Conservation (phyloP, 2,888 invertebrate species). For the Drosophila flavopinicola region DNA sequence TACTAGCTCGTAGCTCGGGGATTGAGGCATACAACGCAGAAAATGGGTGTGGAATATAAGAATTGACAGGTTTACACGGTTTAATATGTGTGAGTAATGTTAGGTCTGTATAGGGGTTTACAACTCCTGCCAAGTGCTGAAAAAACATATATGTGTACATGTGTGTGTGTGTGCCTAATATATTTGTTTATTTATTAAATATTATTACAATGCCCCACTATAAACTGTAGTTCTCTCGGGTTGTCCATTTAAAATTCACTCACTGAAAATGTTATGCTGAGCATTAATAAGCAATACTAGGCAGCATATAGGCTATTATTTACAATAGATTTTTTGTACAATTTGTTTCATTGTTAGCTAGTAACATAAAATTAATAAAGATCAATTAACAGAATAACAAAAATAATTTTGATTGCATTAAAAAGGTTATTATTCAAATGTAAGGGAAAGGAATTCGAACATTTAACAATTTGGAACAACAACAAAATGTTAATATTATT, state of each 20-base stretch:
- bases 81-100: slow-evolving; percentile 61
- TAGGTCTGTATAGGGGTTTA: slow-evolving; percentile 33
- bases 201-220: neutral
- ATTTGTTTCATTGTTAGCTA: slow-evolving; percentile 15
- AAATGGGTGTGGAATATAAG: slow-evolving; percentile 77
- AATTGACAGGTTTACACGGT: slow-evolving; percentile 47
- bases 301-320: slow-evolving; percentile 51
- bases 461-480: slow-evolving; percentile 54
- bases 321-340: slow-evolving; percentile 46
- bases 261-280: slow-evolving; percentile 42
- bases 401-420: slow-evolving; percentile 7
- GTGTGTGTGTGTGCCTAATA: neutral
- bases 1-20: slow-evolving; percentile 25
- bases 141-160: slow-evolving; percentile 12
- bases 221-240: neutral
- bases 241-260: neutral
- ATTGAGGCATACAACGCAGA: slow-evolving; percentile 65
- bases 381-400: slow-evolving; percentile 9
- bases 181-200: neutral
- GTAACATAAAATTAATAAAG: slow-evolving; percentile 5
- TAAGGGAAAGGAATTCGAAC: slow-evolving; percentile 34
- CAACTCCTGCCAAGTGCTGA: slow-evolving; percentile 16
- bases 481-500: slow-evolving; percentile 49
- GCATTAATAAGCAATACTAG: slow-evolving; percentile 71
- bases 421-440: slow-evolving; percentile 3